Conservation (phyloP, 30 jellyfish, hydroid and myxozoan species). For the Hydractinia symbiolongicarpus region DNA sequence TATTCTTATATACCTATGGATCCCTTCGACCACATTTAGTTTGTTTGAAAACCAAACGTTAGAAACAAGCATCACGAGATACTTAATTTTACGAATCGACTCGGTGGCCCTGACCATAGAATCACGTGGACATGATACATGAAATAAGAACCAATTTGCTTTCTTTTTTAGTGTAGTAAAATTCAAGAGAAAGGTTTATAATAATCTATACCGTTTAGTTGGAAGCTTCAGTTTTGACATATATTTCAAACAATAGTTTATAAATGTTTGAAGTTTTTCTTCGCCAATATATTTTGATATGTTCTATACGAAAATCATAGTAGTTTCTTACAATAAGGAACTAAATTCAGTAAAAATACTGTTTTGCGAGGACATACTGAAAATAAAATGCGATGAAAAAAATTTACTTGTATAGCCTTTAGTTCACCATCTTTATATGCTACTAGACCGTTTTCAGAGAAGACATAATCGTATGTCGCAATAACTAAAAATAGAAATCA, state of each 20-base stretch:
- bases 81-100: too few species aligned
- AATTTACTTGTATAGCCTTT: conserved; percentile 59
- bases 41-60: too few species aligned
- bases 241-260: conserved; percentile 74
- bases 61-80: too few species aligned
- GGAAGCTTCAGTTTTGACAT: conserved; percentile 83
- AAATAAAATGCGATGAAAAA: too few species aligned
- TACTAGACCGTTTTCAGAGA: conserved; percentile 95
- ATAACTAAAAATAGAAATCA: conserved; percentile 39
- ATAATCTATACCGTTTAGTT: conserved; percentile 59
- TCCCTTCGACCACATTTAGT: too few species aligned
- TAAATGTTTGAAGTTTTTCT: conserved; percentile 62
- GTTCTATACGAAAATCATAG: conserved; percentile 45
- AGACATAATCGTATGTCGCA: conserved; percentile 60
- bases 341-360: neutral
- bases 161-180: too few species aligned
- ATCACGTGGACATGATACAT: too few species aligned
- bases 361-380: too few species aligned
- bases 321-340: neutral
- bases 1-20: too few species aligned
- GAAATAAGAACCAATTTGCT: too few species aligned
- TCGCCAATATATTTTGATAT: conserved; percentile 70
- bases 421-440: conserved; percentile 67
- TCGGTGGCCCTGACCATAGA: too few species aligned
- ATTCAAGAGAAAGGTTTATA: neutral